These are phyloP conservation scores for Geotrypetes seraphini DNA, from an alignment of 2,797 vertebrate species.

Conservation along the genomic window DNA sequence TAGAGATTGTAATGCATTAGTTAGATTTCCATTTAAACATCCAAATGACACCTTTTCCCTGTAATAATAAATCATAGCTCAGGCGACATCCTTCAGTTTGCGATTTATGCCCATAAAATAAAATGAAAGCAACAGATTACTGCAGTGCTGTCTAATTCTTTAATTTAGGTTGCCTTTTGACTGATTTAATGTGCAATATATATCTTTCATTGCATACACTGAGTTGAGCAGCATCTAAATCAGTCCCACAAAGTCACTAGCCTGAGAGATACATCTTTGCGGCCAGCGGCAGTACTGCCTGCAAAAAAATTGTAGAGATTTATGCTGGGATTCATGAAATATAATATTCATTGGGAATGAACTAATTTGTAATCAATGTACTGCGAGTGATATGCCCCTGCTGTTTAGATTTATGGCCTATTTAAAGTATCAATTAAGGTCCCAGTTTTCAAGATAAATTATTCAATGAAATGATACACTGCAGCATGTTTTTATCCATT, in stretches of 20 bases:
- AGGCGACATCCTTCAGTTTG: constrained; percentile 15
- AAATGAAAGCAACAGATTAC: constrained; percentile 44
- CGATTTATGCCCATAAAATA: constrained; percentile 34
- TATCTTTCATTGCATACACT: constrained; percentile 29
- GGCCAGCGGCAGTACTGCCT: constrained; percentile 17
- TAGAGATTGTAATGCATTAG: too few species aligned
- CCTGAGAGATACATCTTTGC: constrained; percentile 27
- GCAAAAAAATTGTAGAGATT: constrained; percentile 33
- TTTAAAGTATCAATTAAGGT: constrained; percentile 50
- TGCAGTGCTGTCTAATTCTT: constrained; percentile 30
- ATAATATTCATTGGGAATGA: constrained; percentile 49
- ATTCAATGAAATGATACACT: constrained; percentile 36
- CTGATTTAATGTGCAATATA: constrained; percentile 31
- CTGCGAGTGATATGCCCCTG: constrained; percentile 41
- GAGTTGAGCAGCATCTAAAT: constrained; percentile 36
- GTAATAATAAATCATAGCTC: constrained; percentile 24
- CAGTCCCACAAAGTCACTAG: constrained; percentile 22
- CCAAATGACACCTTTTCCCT: too few species aligned
- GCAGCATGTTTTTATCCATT: constrained; percentile 42
- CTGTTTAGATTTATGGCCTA: constrained; percentile 43
- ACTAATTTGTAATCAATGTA: constrained; percentile 50
- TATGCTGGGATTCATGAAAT: constrained; percentile 29
- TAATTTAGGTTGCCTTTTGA: constrained; percentile 25
- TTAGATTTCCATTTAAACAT: too few species aligned
- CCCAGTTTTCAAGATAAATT: constrained; percentile 39